These are phyloP conservation scores for Takifugu ocellatus DNA, from an alignment of 2,797 vertebrate species.

Conservation along the genomic window DNA sequence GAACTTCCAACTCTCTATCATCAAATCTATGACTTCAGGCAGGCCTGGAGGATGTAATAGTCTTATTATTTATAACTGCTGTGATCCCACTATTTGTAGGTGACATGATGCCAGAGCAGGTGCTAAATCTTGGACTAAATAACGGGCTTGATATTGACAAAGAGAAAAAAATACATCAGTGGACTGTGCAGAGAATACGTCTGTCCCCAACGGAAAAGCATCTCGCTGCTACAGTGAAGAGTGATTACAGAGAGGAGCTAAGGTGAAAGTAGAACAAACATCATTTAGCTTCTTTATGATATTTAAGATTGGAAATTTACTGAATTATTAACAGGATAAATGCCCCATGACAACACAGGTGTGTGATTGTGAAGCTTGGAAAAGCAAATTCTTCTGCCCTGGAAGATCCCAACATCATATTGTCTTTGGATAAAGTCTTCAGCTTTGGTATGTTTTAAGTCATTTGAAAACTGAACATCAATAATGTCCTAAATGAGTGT, in stretches of 20 bases:
- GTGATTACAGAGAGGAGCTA: constrained; percentile 71
- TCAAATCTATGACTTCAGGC: not conserved
- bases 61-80: constrained; percentile 2
- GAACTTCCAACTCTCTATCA: not conserved
- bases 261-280: constrained; percentile 33
- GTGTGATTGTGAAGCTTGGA: constrained; percentile 78
- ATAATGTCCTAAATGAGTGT: not conserved
- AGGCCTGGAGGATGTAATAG: not conserved
- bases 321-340: not conserved
- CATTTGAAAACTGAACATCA: not conserved
- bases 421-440: constrained; percentile 81
- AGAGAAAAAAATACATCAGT: constrained; percentile 51
- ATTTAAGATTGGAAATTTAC: not conserved
- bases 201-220: constrained; percentile 85
- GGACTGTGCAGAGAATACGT: constrained; percentile 83
- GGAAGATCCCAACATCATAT: constrained; percentile 40
- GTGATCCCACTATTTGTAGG: constrained; percentile 48
- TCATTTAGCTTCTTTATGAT: not conserved
- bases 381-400: constrained; percentile 14
- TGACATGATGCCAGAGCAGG: constrained; percentile 67
- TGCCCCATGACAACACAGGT: constrained; percentile 59
- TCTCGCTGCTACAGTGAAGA: constrained; percentile 82
- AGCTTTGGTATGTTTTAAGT: constrained; percentile 82
- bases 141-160: constrained; percentile 24
- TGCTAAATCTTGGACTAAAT: constrained; percentile 70